Conservation (phyloP, 1,140 invertebrate genomes). For the Drosophila erecta region DNA sequence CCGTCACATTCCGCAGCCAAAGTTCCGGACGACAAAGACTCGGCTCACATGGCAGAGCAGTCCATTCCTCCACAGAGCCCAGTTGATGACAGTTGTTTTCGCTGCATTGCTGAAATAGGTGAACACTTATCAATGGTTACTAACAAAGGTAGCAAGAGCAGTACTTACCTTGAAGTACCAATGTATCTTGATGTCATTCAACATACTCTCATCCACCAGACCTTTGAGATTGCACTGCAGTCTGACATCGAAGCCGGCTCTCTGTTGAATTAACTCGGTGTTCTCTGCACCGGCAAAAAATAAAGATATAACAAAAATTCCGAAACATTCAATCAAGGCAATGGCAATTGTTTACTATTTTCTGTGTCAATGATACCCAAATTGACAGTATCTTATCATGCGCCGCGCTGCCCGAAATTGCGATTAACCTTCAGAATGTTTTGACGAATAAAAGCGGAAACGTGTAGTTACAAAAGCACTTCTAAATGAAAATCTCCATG, state of each 20-base stretch:
- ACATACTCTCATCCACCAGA: slow-evolving; percentile 58
- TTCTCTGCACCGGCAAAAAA: slow-evolving; percentile 56
- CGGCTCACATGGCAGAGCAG: slow-evolving; percentile 70
- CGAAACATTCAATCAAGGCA: slow-evolving; percentile 43
- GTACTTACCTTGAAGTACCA: slow-evolving; percentile 77
- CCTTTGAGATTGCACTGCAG: slow-evolving; percentile 75
- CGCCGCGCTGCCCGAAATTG: slow-evolving; percentile 15
- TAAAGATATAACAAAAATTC: slow-evolving; percentile 30
- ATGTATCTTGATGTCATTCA: slow-evolving; percentile 67
- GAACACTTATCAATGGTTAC: no score
- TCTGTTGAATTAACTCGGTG: slow-evolving; percentile 75
- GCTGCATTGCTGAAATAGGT: slow-evolving; percentile 64
- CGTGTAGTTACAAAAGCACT: slow-evolving; percentile 14
- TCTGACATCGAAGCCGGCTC: slow-evolving; percentile 67
- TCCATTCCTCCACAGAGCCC: slow-evolving; percentile 66
- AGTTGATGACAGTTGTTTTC: slow-evolving; percentile 71
- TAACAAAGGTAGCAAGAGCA: not conserved
- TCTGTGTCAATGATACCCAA: slow-evolving; percentile 42
- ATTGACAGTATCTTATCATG: slow-evolving; percentile 65
- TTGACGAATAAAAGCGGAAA: slow-evolving; percentile 40
- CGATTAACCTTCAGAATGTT: slow-evolving; percentile 44
- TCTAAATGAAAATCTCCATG: not conserved
- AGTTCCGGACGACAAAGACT: slow-evolving; percentile 71
- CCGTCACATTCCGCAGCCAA: slow-evolving; percentile 72
- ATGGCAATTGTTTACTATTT: slow-evolving; percentile 50